phyloP scores from a whole-genome alignment of 2,888 invertebrate genomes.

The Meandrusa payeni region DNA sequence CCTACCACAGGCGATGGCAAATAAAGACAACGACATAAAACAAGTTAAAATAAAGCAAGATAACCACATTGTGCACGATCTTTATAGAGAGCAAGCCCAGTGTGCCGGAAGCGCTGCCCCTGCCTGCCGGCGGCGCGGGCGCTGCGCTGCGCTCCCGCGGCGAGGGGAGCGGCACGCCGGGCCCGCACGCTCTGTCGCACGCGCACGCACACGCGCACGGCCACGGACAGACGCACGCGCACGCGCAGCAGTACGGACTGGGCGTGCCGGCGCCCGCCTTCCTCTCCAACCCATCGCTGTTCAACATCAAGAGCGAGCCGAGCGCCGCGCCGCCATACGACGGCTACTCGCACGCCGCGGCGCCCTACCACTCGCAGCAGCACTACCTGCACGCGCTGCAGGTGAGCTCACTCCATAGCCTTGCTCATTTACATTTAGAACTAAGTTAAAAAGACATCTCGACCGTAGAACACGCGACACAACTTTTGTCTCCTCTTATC shows the following conservation, averaged over 20 bases:
- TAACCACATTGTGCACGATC: no score
- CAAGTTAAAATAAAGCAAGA: no score
- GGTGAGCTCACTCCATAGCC: conserved; percentile 33
- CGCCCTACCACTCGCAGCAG: conserved; percentile 69
- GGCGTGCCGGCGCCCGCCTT: conserved; percentile 48
- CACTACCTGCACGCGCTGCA: conserved; percentile 81
- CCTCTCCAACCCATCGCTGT: conserved; percentile 58
- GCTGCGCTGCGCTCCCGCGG: conserved; percentile 31
- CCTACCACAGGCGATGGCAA: no score
- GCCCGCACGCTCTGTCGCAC: conserved; percentile 64
- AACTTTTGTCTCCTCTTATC: no score
- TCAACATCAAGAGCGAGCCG: conserved; percentile 75
- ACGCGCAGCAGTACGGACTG: conserved; percentile 49
- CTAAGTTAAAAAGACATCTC: no score
- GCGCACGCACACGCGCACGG: conserved; percentile 64
- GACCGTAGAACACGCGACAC: no score
- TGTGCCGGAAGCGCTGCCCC: conserved; percentile 67
- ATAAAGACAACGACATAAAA: no score
- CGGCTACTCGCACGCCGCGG: conserved; percentile 42
- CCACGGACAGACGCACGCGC: conserved; percentile 44
- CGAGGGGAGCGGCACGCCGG: conserved; percentile 75
- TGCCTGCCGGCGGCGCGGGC: conserved; percentile 48
- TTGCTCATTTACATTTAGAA: no score
- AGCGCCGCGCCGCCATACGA: conserved; percentile 52
- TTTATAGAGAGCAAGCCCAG: conserved; percentile 64